These are phyloP conservation scores for Cavia porcellus DNA, from an alignment of 2,113 vertebrate species.

Conservation along the genomic window DNA sequence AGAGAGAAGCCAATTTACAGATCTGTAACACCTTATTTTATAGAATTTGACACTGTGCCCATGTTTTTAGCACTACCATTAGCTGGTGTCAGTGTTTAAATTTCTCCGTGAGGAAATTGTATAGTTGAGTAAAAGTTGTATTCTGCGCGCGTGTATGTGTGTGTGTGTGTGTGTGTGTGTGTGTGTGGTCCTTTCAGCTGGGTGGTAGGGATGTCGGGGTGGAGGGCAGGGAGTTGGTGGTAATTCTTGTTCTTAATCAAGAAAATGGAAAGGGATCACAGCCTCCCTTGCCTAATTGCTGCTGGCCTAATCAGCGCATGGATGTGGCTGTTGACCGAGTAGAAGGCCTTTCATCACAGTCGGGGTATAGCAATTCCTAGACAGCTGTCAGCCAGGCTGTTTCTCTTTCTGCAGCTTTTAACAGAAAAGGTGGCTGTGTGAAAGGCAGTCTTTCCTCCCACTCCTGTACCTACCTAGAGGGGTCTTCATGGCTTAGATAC, in stretches of 20 bases:
- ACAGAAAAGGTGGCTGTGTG: not conserved
- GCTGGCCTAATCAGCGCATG: not conserved
- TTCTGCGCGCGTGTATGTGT: not conserved
- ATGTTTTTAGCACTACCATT: constrained; percentile 56
- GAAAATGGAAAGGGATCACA: not conserved
- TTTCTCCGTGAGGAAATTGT: constrained; percentile 58
- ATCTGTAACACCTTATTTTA: constrained; percentile 38
- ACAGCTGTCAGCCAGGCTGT: not conserved
- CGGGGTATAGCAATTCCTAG: not conserved
- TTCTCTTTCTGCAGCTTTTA: not conserved
- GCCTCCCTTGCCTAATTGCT: not conserved
- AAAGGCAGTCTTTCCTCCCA: not conserved
- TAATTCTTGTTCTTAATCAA: not conserved
- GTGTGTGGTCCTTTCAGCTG: not conserved
- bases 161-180: not conserved
- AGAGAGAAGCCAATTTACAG: not conserved
- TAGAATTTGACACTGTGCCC: constrained; percentile 22
- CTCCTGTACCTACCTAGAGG: rapidly evolving
- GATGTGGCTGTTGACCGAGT: not conserved
- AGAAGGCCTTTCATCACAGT: not conserved
- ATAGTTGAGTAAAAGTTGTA: constrained; percentile 33
- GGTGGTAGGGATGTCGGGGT: not conserved
- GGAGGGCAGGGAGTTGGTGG: not conserved
- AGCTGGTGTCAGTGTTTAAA: not conserved
- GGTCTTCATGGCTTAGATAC: not conserved